Evolutionary conservation across 2,113 vertebrate genomes (phyloP).

Genomic region (Gymnobelideus leadbeateri): DNA sequence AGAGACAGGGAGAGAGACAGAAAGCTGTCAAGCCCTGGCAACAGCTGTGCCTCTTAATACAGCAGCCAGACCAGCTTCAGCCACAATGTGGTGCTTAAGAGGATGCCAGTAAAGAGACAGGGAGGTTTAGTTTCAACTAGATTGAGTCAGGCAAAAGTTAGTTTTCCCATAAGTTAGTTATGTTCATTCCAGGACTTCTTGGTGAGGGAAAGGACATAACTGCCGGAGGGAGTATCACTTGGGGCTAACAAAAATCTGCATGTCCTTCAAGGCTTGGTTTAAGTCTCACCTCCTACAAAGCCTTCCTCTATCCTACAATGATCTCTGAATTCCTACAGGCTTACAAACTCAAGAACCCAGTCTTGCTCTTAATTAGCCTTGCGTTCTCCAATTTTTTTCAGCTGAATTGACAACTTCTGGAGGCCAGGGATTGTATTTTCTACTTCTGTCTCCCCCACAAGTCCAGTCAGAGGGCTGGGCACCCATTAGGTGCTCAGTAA

Average conservation of each 20-base stretch:
- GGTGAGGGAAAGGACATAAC: conserved; percentile 59
- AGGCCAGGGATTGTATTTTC: background rate
- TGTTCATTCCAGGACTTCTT: conserved; percentile 59
- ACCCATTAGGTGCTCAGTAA: conserved; percentile 61
- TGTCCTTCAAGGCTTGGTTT: background rate
- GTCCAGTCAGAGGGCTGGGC: conserved; percentile 47
- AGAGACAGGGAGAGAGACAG: background rate
- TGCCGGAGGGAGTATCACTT: conserved; percentile 49
- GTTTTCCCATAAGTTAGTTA: conserved; percentile 50
- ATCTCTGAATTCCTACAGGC: background rate
- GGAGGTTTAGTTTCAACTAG: conserved; percentile 52
- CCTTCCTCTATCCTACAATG: background rate
- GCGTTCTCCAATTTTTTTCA: background rate
- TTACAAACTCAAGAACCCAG: background rate
- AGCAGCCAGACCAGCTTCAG: background rate
- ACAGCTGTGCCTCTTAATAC: background rate
- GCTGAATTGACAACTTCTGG: background rate
- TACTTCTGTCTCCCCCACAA: background rate
- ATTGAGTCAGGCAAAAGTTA: conserved; percentile 65
- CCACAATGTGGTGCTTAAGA: background rate
- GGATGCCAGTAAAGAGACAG: background rate
- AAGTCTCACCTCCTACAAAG: background rate
- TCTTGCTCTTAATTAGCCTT: background rate
- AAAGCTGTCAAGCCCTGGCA: background rate
- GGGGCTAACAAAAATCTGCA: background rate